phyloP scores from a whole-genome alignment of 2,888 invertebrate genomes.

The Microchrysa polita region DNA sequence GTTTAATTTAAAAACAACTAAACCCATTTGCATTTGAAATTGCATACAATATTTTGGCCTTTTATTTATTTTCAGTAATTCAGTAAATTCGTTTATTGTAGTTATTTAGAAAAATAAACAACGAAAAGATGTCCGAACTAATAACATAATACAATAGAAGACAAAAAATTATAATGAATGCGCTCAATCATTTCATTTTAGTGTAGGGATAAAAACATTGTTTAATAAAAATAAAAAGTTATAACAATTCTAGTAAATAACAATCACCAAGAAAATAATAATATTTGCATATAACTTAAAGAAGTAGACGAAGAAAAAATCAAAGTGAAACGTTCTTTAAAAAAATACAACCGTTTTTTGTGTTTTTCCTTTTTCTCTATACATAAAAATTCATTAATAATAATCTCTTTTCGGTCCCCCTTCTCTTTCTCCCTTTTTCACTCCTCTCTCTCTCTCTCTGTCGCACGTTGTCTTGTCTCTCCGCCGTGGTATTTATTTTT shows the following conservation, averaged over 20 bases:
- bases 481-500: too few species aligned
- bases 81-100: background rate
- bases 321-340: slow-evolving; percentile 11
- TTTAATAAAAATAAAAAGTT: background rate
- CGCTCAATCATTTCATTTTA: background rate
- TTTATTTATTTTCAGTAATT: background rate
- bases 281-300: too few species aligned
- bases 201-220: background rate
- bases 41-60: background rate
- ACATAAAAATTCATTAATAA: background rate
- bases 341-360: background rate
- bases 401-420: background rate
- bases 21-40: background rate
- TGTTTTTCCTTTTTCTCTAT: too few species aligned
- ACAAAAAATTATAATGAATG: background rate
- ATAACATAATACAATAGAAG: too few species aligned
- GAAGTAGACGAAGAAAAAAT: slow-evolving; percentile 7
- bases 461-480: background rate
- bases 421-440: too few species aligned
- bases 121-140: slow-evolving; percentile 6
- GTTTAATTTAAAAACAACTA: too few species aligned
- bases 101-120: background rate
- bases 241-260: too few species aligned
- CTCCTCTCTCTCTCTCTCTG: background rate
- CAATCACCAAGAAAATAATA: too few species aligned